Evolutionary conservation across 1,140 invertebrate genomes (phyloP).

Genomic region (Eufriesea mexicana): DNA sequence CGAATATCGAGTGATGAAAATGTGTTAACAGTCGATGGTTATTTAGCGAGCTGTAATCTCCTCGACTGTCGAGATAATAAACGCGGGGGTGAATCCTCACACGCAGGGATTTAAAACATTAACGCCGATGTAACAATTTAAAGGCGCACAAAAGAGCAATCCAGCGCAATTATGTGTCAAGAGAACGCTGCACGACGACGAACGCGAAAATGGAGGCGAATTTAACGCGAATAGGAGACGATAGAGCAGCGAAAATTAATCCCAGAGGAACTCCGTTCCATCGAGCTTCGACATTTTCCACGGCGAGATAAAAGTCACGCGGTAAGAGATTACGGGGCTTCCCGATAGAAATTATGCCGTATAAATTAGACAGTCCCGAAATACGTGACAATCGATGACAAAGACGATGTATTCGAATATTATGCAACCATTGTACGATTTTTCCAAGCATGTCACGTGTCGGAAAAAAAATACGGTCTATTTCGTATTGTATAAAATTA

Average conservation of each 20-base stretch:
- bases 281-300: constrained; percentile 34
- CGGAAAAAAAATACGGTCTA: no score
- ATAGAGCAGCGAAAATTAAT: constrained; percentile 60
- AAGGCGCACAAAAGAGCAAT: constrained; percentile 33
- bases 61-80: not conserved
- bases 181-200: constrained; percentile 45
- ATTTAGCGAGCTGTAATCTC: not conserved
- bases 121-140: constrained; percentile 34
- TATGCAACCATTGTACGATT: not conserved
- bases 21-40: not conserved
- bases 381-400: not conserved
- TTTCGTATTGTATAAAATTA: no score
- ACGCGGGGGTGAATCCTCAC: not conserved
- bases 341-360: not conserved
- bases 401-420: not conserved
- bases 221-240: constrained; percentile 50
- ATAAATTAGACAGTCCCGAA: constrained; percentile 10
- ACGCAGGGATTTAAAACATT: constrained; percentile 19
- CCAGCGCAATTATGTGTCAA: constrained; percentile 50
- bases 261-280: constrained; percentile 19
- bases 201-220: constrained; percentile 54
- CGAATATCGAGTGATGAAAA: not conserved
- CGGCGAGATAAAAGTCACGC: constrained; percentile 30
- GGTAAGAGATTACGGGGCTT: constrained; percentile 14
- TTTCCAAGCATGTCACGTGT: not conserved